Conservation (phyloP, 1,140 invertebrate genomes). For the Trichoplusia ni region DNA sequence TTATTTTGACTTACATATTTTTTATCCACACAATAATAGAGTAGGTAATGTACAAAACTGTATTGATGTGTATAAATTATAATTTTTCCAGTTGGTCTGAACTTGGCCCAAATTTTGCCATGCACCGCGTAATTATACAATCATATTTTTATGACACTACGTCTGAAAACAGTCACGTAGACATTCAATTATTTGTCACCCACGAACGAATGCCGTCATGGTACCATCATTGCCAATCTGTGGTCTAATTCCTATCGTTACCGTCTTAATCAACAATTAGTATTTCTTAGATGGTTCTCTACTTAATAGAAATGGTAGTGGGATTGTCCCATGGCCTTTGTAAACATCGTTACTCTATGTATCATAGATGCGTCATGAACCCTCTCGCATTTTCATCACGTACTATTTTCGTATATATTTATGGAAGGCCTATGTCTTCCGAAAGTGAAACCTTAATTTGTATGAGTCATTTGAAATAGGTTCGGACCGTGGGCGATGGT, state of each 20-base stretch:
- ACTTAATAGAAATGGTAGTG: background rate
- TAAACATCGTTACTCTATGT: too few relatives aligned
- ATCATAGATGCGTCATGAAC: slow-evolving; percentile 16
- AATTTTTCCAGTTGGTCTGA: too few relatives aligned
- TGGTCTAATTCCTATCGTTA: slow-evolving; percentile 32
- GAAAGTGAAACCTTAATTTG: background rate
- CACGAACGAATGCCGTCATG: slow-evolving; percentile 2
- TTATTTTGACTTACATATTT: too few relatives aligned
- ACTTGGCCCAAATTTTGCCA: background rate
- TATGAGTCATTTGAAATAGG: slow-evolving; percentile 5
- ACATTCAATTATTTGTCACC: background rate
- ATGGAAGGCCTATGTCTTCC: background rate
- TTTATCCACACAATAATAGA: too few relatives aligned
- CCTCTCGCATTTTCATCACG: slow-evolving; percentile 10
- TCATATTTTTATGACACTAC: background rate
- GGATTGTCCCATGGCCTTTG: slow-evolving; percentile 18
- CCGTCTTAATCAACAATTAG: slow-evolving; percentile 23
- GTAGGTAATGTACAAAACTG: too few relatives aligned
- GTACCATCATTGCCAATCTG: background rate
- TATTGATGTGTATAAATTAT: too few relatives aligned
- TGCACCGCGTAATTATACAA: background rate
- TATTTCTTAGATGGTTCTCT: slow-evolving; percentile 6
- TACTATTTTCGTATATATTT: too few relatives aligned
- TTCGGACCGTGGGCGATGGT: slow-evolving; percentile 7
- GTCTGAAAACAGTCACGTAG: slow-evolving; percentile 6